Base-by-base conservation (phyloP, 2,797 vertebrate species). In the Yasuhikotakia modesta region DNA sequence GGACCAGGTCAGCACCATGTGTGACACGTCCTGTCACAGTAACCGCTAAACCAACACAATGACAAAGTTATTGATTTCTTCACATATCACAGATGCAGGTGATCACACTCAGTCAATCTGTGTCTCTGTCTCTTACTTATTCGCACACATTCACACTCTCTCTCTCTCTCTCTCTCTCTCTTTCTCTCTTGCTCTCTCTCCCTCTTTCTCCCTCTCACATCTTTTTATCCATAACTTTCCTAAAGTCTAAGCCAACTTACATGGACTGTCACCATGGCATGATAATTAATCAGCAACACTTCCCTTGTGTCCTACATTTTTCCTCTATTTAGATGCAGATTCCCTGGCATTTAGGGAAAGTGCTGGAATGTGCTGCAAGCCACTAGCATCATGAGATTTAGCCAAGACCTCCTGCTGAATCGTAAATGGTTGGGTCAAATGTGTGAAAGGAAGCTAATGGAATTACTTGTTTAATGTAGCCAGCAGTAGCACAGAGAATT, bases 391-490 rank as follows among this genome's bases (percentile, higher is more conserved):
- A 5, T 61, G 24, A 61, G 27, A 14, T 3, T 30, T 13, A 30
- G 5, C 14, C 22, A 14, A 27, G 66, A 53, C 16, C 16, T 43
- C 61, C 58, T 17, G 58, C 21, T 45, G 67, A 30, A 70, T 70
- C 57, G 39, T 50, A 70, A 70, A 50, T 12, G 58, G 4, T 5
- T 53, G 13, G 35, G 46, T 71, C 48, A 65, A 24, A 53, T 39
- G 58, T 64, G 17, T 63, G 22, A 71, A 78, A 64, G 58, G 24
- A 63, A 78, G 68, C 68, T 78, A 78, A 78, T 78, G 68, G 76
- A 64, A 71, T 78, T 71, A 53, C 43, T 14, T 8, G 14, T 77
- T 76, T 69, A 78, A 78, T 70, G 68, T 48, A 65, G 58, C 57
- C n/a, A 10, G 21, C 13, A 21, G 24, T 17, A 63, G 45, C 32